phyloP scores from a whole-genome alignment of 1,140 invertebrate genomes.

The Daktulosphaira vitifoliae region DNA sequence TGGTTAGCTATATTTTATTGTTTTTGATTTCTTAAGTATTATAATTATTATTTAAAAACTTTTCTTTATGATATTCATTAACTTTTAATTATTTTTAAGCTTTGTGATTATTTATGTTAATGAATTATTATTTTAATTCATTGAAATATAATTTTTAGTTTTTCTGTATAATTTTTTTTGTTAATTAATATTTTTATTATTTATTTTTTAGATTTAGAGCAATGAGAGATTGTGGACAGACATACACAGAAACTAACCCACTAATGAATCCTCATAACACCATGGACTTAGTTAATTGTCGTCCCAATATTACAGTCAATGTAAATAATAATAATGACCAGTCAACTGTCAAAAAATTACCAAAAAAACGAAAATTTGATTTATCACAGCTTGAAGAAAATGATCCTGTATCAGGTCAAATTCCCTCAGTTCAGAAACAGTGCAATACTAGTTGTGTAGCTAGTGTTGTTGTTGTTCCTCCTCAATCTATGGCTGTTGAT shows the following conservation, averaged over 20 bases:
- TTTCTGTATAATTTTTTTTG: neutral
- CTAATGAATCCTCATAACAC: slow-evolving; percentile 24
- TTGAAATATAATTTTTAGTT: neutral
- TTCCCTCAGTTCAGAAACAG: slow-evolving; percentile 35
- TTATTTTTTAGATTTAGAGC: slow-evolving; percentile 8
- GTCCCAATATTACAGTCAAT: slow-evolving; percentile 22
- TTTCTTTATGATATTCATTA: too few species aligned
- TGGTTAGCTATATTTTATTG: too few species aligned
- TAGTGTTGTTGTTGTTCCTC: slow-evolving; percentile 45
- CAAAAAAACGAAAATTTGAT: slow-evolving; percentile 82
- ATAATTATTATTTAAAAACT: too few species aligned
- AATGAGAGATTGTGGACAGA: slow-evolving; percentile 25
- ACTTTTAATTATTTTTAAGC: neutral
- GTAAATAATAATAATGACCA: slow-evolving; percentile 13
- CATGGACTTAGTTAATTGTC: slow-evolving; percentile 27
- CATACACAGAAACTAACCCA: slow-evolving; percentile 17
- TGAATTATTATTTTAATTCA: too few species aligned
- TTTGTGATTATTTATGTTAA: neutral
- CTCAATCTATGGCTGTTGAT: slow-evolving; percentile 53
- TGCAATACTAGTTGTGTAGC: slow-evolving; percentile 40
- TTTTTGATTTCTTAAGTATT: too few species aligned
- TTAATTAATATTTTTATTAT: neutral
- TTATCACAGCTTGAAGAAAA: slow-evolving; percentile 69
- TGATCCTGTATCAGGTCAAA: slow-evolving; percentile 39
- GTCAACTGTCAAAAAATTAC: slow-evolving; percentile 52